Base-by-base conservation (phyloP, 2,113 vertebrate species). In the Boleophthalmus pectinirostris region DNA sequence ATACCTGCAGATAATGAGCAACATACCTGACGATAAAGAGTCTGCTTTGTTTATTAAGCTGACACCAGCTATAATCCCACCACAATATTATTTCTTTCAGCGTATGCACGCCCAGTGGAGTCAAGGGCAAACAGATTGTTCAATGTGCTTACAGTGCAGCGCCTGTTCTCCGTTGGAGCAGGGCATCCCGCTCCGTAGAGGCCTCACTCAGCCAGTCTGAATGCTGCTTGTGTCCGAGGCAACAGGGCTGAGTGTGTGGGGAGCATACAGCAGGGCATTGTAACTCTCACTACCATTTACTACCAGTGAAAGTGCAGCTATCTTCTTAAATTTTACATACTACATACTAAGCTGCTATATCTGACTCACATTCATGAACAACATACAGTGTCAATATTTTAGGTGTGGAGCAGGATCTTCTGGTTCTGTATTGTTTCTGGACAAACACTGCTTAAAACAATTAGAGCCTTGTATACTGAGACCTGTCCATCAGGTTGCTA, bases 131-230 rank as follows among this genome's bases (percentile, higher is more conserved):
- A 66, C 80, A 73, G 65, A 71, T 56, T 73, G 79, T 57, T 69
- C 75, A 68, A 16, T 81, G 82, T 82, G 80, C 53, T 81, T 73
- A 86, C 87, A 86, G 72, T 73, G 76, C 78, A 47, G 72, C 69
- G 85, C 90, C 87, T 90, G 88, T 90, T 89, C 88, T 91, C 88
- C 87, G 21, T 9, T 15, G 0, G 82, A 82, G 80, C 88, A 78
- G 83, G 87, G 85, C 87, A 88, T 89, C 88, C 90, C 80, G 87
- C 88, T 85, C 72, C 0, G 68, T 10, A 23, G 58, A 68, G 81
- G 79, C 74, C 85, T 79, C n/a, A 24, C 64, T 70, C 74, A 57
- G 69, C 70, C 71, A 23, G 58, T 65, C 53, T 88, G 70, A 84
- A 83, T 80, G 80, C 46, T 38, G 21, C 68, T 0, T 84, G 81